A percentile compares a stretch with the other conserved stretches of the same genome.
phyloP scores from a whole-genome alignment of 92 coral and sea anemone genomes.

The Palythoa caribaeorum region DNA sequence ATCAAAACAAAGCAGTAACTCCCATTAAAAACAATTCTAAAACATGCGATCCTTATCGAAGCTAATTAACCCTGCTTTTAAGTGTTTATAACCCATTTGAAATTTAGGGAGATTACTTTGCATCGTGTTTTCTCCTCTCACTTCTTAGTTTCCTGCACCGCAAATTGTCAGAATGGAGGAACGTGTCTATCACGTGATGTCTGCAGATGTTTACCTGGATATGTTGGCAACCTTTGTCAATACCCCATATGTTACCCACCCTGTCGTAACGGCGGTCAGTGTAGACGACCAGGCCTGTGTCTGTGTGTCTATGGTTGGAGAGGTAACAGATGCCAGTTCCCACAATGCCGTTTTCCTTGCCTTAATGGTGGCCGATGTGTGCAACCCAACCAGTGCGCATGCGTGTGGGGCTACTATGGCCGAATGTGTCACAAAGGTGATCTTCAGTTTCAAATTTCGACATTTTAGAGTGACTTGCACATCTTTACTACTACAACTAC shows the following conservation, averaged over 20 bases:
- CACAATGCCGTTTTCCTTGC: constrained; percentile 78
- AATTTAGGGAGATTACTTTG: not conserved
- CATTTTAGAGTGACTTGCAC: too few species aligned
- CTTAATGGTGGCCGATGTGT: constrained; percentile 84
- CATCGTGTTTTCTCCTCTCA: not conserved
- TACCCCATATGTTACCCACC: constrained; percentile 75
- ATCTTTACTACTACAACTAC: too few species aligned
- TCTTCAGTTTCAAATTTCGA: not conserved
- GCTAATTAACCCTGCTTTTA: too few species aligned
- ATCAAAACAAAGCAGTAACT: too few species aligned
- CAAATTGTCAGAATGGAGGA: constrained; percentile 90
- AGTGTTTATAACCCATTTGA: too few species aligned
- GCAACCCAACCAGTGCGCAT: constrained; percentile 86
- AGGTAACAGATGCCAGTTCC: constrained; percentile 81
- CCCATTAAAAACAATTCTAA: too few species aligned
- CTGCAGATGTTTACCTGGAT: constrained; percentile 82
- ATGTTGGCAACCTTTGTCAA: constrained; percentile 84
- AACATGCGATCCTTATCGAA: too few species aligned
- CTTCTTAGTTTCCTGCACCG: constrained; percentile 74
- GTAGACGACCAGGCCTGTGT: constrained; percentile 86
- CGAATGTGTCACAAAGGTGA: constrained; percentile 87
- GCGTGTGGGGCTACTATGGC: constrained; percentile 90
- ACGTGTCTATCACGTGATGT: constrained; percentile 65
- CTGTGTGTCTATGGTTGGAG: constrained; percentile 78
- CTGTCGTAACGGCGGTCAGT: constrained; percentile 88